Evolutionary conservation across 2,113 vertebrate genomes (phyloP).

Genomic region (Eidolon helvum): DNA sequence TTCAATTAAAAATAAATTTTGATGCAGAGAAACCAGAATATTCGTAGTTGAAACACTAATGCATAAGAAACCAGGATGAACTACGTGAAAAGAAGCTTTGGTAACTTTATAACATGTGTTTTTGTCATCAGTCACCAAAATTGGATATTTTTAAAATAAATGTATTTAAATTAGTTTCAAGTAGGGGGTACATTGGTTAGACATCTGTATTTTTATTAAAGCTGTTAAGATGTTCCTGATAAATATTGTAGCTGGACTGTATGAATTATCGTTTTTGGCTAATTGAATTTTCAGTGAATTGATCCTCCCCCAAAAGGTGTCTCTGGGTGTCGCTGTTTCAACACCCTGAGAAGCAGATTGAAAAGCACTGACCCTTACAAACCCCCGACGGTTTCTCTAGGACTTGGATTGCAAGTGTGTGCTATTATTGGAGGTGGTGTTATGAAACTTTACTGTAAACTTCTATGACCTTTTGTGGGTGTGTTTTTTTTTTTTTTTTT

Average conservation of each 20-base stretch:
- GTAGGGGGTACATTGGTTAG: too few relatives aligned
- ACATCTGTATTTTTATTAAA: not conserved
- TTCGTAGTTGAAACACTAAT: not conserved
- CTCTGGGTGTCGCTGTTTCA: not conserved
- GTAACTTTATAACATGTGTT: not conserved
- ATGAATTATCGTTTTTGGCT: not conserved
- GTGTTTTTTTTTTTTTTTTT: not conserved
- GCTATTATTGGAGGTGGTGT: not conserved
- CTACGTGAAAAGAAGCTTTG: conserved; percentile 16
- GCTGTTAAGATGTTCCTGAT: not conserved
- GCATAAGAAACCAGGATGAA: not conserved
- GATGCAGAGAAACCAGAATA: not conserved
- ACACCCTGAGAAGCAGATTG: not conserved
- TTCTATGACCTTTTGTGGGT: not conserved
- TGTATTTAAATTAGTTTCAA: too few relatives aligned
- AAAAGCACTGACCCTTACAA: not conserved
- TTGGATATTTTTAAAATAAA: not conserved
- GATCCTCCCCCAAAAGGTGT: not conserved
- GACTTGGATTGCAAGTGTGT: not conserved
- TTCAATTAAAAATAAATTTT: conserved; percentile 1
- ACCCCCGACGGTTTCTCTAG: not conserved
- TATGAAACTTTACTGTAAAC: not conserved
- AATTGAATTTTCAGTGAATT: not conserved
- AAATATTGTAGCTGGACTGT: not conserved
- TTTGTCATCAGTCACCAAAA: not conserved